Conservation (phyloP, 2,113 vertebrate genomes). For the Indicator maculatus region DNA sequence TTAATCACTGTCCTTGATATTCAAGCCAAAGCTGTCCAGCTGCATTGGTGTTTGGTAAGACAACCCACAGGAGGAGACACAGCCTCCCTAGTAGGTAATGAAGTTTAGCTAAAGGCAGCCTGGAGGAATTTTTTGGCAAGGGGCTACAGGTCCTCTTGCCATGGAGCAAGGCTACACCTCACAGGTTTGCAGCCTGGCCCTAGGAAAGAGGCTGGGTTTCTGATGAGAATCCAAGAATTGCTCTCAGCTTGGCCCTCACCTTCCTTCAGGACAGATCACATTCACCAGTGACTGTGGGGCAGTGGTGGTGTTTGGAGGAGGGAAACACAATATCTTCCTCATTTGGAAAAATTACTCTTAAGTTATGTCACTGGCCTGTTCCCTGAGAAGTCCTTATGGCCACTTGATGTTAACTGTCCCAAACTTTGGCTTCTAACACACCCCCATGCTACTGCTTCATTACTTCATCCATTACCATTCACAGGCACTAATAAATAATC, state of each 20-base stretch:
- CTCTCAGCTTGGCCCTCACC: background rate
- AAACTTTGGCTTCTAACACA: background rate
- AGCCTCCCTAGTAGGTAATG: background rate
- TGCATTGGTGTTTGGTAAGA: background rate
- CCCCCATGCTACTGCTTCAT: background rate
- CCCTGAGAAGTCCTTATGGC: background rate
- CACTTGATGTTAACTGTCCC: background rate
- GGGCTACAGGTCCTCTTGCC: background rate
- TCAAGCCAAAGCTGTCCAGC: background rate
- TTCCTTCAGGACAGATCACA: background rate
- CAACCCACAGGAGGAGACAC: background rate
- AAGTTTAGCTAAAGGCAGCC: background rate
- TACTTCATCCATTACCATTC: conserved; percentile 36
- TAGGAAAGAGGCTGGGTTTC: background rate
- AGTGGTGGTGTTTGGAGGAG: background rate
- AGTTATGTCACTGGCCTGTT: background rate
- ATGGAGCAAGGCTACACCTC: background rate
- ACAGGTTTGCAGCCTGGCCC: background rate
- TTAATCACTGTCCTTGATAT: background rate
- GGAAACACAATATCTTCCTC: background rate
- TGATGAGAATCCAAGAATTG: background rate
- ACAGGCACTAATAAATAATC: conserved; percentile 61
- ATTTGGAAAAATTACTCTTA: background rate
- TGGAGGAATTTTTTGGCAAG: background rate
- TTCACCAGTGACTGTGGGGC: background rate